Evolutionary conservation across 2,888 invertebrate genomes (phyloP), one percentile per base, ranked within the genome.

Genomic region (Branchellion lobata): DNA sequence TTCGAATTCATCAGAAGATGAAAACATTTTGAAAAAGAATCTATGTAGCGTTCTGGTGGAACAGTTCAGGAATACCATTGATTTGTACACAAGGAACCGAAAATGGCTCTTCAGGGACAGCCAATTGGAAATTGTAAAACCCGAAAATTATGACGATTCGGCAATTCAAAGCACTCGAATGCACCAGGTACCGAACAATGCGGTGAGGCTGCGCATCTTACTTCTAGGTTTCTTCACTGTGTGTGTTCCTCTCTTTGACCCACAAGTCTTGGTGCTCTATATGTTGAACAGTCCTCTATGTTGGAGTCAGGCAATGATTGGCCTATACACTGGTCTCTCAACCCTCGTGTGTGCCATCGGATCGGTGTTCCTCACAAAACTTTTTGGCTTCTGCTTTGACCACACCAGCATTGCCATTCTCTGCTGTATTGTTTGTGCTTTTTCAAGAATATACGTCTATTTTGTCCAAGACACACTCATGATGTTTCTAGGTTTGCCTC

Each of bases 401-500:
- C 71, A 74, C 65, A 36, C 47, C 8, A 71, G 74, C 21, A 72
- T 79, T 21, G 73, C 79, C 24, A 61, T 74, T 36, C 24, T 79
- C 24, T 40, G 53, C 31, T 61, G 61, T 27, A 24, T 57, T 1
- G 36, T 57, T 5, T 61, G 31, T 33, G 65, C 53, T 1, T n/a
- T 53, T 14, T 61, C 73, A 3, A 53, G 71, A 29, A 29, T 74
- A n/a, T 79, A 79, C 65, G 29, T 71, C 57, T 73, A 36, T 27
- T 79, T 79, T 40, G 79, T 79, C 18, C 34, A 53, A 21, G 36
- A 57, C 47, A 61, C 79, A 3, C n/a, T 40, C 8, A 74, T 72
- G 74, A 79, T 79, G 79, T 79, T 79, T 27, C n/a, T 61, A n/a
- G 74, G 79, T 79, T 31, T 5, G 74, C 27, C 24, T 33, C 18